Evolutionary conservation across 2,113 vertebrate species (phyloP).

Genomic region (Cyanoramphus novaezelandiae): DNA sequence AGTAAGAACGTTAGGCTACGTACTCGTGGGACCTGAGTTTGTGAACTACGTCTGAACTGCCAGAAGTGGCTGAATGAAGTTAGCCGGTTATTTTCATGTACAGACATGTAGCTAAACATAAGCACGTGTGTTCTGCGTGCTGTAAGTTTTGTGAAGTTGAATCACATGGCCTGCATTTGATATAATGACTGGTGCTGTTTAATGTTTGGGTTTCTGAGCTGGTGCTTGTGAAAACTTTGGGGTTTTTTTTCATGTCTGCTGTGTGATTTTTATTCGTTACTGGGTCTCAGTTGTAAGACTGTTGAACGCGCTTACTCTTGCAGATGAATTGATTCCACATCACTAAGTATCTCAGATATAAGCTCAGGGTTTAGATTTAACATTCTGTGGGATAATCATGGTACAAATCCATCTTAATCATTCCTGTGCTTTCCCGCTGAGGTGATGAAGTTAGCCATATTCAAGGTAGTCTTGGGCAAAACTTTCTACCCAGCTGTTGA

Average conservation of each 20-base stretch:
- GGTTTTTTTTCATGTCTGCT: not conserved
- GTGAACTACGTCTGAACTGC: not conserved
- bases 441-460: not conserved
- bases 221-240: not conserved
- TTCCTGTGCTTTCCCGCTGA: not conserved
- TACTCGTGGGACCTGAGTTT: rapidly evolving
- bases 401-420: not conserved
- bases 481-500: not conserved
- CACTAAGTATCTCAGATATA: not conserved
- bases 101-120: not conserved
- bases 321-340: rapidly evolving
- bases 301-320: not conserved
- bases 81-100: not conserved
- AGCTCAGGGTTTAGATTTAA: not conserved
- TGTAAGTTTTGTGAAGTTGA: not conserved
- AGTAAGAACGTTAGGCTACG: rapidly evolving
- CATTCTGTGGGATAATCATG: not conserved
- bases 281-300: not conserved
- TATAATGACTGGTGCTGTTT: not conserved
- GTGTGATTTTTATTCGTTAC: not conserved
- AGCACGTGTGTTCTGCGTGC: rapidly evolving
- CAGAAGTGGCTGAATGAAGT: not conserved
- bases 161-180: rapidly evolving
- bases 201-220: not conserved
- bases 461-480: not conserved